Evolutionary conservation across 2,888 invertebrate species (phyloP).

Genomic region (Xestobium rufovillosum): DNA sequence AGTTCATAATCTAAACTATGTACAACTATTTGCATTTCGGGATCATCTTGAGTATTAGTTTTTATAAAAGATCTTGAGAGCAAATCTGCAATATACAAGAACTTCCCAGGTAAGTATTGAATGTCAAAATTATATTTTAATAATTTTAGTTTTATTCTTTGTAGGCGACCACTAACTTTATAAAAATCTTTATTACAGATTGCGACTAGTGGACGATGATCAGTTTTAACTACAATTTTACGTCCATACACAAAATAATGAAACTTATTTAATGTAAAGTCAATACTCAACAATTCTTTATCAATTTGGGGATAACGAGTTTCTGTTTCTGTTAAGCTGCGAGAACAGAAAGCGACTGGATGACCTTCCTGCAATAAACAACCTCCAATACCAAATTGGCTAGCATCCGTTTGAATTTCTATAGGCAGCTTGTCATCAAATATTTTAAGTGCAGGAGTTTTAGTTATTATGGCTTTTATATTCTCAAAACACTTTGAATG

Average conservation of each 20-base stretch:
- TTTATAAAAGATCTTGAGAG: constrained; percentile 18
- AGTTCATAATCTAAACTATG: constrained; percentile 13
- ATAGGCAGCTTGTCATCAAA: constrained; percentile 18
- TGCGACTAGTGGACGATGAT: constrained; percentile 30
- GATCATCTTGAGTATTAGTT: constrained; percentile 12
- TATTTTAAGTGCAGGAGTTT: constrained; percentile 16
- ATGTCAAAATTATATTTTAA: constrained; percentile 21
- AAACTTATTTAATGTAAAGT: constrained; percentile 28
- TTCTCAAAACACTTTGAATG: constrained; percentile 14
- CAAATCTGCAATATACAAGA: constrained; percentile 20
- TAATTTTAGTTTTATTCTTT: constrained; percentile 22
- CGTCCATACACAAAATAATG: constrained; percentile 30
- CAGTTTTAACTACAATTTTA: constrained; percentile 22
- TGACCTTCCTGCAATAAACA: constrained; percentile 20
- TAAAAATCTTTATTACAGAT: constrained; percentile 23
- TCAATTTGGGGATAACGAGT: constrained; percentile 31
- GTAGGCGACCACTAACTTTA: constrained; percentile 17
- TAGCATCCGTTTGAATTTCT: constrained; percentile 20
- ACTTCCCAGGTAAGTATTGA: constrained; percentile 22
- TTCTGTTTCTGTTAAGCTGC: constrained; percentile 19
- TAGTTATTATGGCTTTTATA: constrained; percentile 15
- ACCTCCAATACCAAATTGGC: constrained; percentile 17
- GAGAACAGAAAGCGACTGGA: constrained; percentile 19
- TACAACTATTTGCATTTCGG: constrained; percentile 13
- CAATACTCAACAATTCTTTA: constrained; percentile 32